Evolutionary conservation across 2,113 vertebrate genomes (phyloP), one percentile per base, ranked within the genome.

Genomic region (Ailuropoda melanoleuca): DNA sequence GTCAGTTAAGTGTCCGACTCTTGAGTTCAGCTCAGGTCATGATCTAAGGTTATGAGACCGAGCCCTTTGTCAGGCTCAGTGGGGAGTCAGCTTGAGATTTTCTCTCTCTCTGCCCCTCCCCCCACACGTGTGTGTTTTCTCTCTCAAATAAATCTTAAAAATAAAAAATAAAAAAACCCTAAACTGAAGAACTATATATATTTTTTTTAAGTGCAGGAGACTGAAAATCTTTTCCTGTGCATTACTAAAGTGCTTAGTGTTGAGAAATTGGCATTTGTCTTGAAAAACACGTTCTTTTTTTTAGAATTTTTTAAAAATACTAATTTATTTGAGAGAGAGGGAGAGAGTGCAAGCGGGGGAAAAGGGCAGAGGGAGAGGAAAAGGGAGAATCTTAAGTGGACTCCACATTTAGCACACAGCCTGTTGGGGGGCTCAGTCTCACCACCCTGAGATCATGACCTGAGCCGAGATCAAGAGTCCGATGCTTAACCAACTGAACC

Each of bases 201-300:
- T 26, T 62, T 43, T 75, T 56, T 96, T 93, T 85, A 85, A 97
- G 43, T 85, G 6, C 10, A 91, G 8, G 34, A 37, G 18, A 91
- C 58, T 92, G 4, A 90, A 95, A 62, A 70, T 50, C 21, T 93
- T 94, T 84, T 81, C 50, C 23, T 75, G 0, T 95, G 21, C 83
- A 26, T 83, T 94, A 89, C 74, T 92, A 6, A 96, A 91, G 15
- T 74, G 87, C 53, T 60, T 74, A 58, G 8, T 50, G 3, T 96
- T 97, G 34, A 89, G 48, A 88, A 94, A 89, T 91, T 88, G 43
- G 12, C 56, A 77, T 86, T 98, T 98, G 50, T 92, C 37, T 90
- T 96, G 53, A 77, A 92, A 94, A 77, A 55, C 17, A 78, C 43
- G 48, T 55, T 92, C 1, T 80, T 96, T 84, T 84, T 88, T 92